Percentiles rank a stretch among this genome's conserved stretches.
Evolutionary conservation across 2,113 vertebrate genomes (phyloP).

Genomic region (Chionodraco myersi): DNA sequence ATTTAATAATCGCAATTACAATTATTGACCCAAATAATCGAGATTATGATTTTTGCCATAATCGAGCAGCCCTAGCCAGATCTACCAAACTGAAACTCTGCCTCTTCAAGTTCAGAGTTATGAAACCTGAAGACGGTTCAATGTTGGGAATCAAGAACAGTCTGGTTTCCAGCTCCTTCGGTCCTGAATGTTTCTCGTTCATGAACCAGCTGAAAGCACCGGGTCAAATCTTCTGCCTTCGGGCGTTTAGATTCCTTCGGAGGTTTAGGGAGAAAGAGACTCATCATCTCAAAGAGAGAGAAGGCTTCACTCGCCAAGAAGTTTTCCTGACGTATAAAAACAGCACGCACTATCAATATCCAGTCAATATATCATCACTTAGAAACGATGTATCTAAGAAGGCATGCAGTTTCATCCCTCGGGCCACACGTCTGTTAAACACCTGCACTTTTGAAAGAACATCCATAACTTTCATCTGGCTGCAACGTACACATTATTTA

Average conservation of each 20-base stretch:
- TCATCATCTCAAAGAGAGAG: neutral
- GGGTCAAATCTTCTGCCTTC: constrained; percentile 29
- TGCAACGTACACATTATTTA: too few relatives aligned
- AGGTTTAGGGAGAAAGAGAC: constrained; percentile 9
- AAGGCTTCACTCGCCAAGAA: neutral
- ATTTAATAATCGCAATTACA: too few relatives aligned
- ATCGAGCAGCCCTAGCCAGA: too few relatives aligned
- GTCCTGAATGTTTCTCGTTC: constrained; percentile 9
- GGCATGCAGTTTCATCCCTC: too few relatives aligned
- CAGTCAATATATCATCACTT: neutral
- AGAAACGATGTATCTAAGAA: too few relatives aligned
- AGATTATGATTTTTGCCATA: too few relatives aligned
- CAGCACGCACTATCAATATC: neutral
- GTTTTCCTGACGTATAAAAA: constrained; percentile 1
- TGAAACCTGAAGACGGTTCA: too few relatives aligned
- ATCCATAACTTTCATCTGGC: too few relatives aligned
- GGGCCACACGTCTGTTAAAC: too few relatives aligned
- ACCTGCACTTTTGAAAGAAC: too few relatives aligned
- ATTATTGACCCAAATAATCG: too few relatives aligned
- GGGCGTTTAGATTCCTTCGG: constrained; percentile 12
- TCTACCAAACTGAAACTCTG: neutral
- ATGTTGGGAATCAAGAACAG: neutral
- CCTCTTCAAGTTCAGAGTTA: neutral
- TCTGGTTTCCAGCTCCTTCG: neutral
- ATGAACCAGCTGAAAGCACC: constrained; percentile 11